Evolutionary conservation across 2,797 vertebrate genomes (phyloP), one percentile per base, ranked within the genome.

Genomic region (Ctenopoma multispine): DNA sequence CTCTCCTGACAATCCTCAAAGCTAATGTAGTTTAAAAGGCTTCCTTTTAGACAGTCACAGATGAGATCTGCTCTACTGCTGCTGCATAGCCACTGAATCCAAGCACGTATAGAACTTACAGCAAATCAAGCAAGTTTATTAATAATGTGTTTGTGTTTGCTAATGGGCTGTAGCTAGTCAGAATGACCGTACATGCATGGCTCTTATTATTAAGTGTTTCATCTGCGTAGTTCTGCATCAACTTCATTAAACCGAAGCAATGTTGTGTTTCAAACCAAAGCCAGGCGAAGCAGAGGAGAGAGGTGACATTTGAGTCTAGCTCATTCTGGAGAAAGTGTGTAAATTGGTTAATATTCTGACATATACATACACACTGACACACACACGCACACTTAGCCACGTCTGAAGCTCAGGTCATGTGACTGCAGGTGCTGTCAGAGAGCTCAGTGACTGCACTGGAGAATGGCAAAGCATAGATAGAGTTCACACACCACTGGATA

Each of bases 291-390:
- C 27, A 3, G 4, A 29, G 27, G 27, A 29, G 27, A 29, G 27
- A 29, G 27, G 27, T 29, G 27, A 29, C 27, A 29, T 29, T 29
- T 29, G 3, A 29, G 27, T 29, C 27, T 29, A 29, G 34, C 55
- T 60, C 49, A 49, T 31, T 41, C 51, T 34, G 60, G 15, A 5
- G 3, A 29, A 72, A 66, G 49, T 65, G 67, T 56, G 63, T 58
- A 44, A 58, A 61, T 80, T 85, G 84, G 79, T 83, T 41, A 80
- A 68, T 83, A 72, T 83, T 85, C 80, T 62, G 80, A 46, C 61
- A 51, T 29, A 5, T n/a, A 40, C 47, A 5, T n/a, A 40, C 47
- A 21, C 27, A 31, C 34, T 15, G 38, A 24, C 49, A 58, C 47
- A 68, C 31, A 44, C 57, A 48, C 54, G 41, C 36, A 58, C 6